Base-by-base conservation (phyloP, 2,888 invertebrate genomes). In the Antheraea yamamai region DNA sequence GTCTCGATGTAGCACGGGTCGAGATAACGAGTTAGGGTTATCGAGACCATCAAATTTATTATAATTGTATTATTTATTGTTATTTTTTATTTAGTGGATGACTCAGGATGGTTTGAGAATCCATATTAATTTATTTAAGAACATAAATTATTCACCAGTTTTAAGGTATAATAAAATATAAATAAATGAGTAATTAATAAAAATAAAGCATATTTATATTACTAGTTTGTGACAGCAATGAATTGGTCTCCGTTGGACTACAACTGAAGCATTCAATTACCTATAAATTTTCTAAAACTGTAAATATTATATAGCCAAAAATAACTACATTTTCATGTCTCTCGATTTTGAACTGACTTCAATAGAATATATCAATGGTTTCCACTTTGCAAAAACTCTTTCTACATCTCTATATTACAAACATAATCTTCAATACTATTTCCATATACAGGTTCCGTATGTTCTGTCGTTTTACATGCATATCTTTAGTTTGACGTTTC, bases 1-100 rank as follows among this genome's bases (percentile, higher is more conserved):
- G 78, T 76, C 78, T 76, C 82, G 83, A 85, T 84, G 83, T 82
- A 81, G 80, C 81, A 79, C 78, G 82, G 83, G 84, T 85, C 83
- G 82, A 80, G 79, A 79, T 72, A 74, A 72, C 58, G 58, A 16
- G 18, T 10, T 80, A 87, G 83, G 87, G 85, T 72, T 86, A 82
- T 23, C 77, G 72, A 70, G 30, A 23, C 1, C 58, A 66, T 66
- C 64, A 30, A 66, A 30, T n/a, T n/a, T n/a, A n/a, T n/a, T n/a
- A n/a, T n/a, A n/a, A n/a, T n/a, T 30, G 30, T 6, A 61, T 4
- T 23, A 8, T 58, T 23, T 23, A 61, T 61, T 23, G 23, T 61
- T 61, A 61, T 66, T 30, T 66, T 66, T 66, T 66, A 64, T 64
- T 64, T 8, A 26, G 14, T 64, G 4, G 23, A 64, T 26, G 64